Evolutionary conservation across 2,113 vertebrate species (phyloP), one percentile per base, ranked within the genome.

Genomic region (Gadus chalcogrammus): DNA sequence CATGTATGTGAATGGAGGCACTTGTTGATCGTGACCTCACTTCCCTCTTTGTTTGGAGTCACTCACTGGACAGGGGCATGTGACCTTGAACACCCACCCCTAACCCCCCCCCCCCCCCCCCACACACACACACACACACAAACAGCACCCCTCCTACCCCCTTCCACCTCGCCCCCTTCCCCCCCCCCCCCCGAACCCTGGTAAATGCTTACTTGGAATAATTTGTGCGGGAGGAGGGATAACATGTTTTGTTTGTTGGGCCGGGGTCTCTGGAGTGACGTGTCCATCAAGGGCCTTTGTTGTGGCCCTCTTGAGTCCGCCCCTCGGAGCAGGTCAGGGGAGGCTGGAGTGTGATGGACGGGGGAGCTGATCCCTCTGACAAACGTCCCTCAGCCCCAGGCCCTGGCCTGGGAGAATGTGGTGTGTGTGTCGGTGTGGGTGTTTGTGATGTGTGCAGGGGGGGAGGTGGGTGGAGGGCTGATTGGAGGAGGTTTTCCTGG

Each of bases 1-100:
- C 87, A 90, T 88, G 88, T 90, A 88, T 86, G 82, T 89, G 88
- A 89, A 91, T 87, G 74, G 83, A 79, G 67, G 77, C 86, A 82
- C 88, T 89, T 89, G 86, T 89, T 90, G 88, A 82, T 79, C 86
- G 81, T 86, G 80, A 91, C 90, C 85, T 89, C 87, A 85, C 84
- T 89, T 88, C 81, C 79, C 81, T 81, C 82, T 87, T 89, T 89
- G 89, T 89, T 85, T 88, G 80, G 73, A 85, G 83, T 89, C 85
- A 88, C 82, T 87, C 78, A 83, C 70, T 82, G 82, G 74, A 82
- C 63, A 78, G 73, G 67, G 75, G 70, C 79, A 83, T 75, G 68
- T 82, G 85, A 88, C 85, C 82, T 86, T 87, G 79, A 81, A 68
- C 66, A 74, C 59, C 62, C 48, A 8, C 20, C 20, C 20, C 20